Evolutionary conservation across 2,113 vertebrate species (phyloP).

Genomic region (Xiphias gladius): DNA sequence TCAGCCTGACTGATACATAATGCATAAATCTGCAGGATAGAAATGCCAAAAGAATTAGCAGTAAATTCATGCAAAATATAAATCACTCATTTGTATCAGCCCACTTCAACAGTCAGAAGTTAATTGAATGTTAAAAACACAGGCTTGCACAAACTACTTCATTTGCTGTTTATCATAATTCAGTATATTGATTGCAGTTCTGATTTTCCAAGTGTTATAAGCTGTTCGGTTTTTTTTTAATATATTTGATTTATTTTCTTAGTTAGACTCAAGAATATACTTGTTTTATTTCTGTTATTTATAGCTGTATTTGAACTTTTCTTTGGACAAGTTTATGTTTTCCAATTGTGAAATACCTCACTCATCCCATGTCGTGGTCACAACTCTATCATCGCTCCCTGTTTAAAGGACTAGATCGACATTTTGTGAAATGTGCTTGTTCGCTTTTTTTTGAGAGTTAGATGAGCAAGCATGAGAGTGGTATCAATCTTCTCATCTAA

Average conservation of each 20-base stretch:
- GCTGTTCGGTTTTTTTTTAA: background rate
- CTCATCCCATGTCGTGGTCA: background rate
- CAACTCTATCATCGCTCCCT: background rate
- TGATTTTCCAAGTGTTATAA: background rate
- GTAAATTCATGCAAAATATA: background rate
- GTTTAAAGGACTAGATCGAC: background rate
- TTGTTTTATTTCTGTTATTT: background rate
- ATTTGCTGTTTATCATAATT: background rate
- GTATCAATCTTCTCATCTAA: background rate
- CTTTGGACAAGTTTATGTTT: background rate
- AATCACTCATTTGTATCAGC: background rate
- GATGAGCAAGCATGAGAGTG: background rate
- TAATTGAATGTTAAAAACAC: background rate
- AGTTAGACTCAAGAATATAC: background rate
- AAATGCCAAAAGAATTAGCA: background rate
- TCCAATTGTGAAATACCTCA: background rate
- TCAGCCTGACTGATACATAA: constrained; percentile 2
- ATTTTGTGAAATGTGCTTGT: background rate
- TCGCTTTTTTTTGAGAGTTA: background rate
- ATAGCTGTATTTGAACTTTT: background rate
- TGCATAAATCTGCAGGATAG: background rate
- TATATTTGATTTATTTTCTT: background rate
- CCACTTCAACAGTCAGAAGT: background rate
- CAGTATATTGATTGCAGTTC: background rate
- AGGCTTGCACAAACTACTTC: background rate